Percentiles rank a stretch among this genome's conserved stretches.
Conservation (phyloP, 2,797 vertebrate genomes). For the Phoxinus dragarum region DNA sequence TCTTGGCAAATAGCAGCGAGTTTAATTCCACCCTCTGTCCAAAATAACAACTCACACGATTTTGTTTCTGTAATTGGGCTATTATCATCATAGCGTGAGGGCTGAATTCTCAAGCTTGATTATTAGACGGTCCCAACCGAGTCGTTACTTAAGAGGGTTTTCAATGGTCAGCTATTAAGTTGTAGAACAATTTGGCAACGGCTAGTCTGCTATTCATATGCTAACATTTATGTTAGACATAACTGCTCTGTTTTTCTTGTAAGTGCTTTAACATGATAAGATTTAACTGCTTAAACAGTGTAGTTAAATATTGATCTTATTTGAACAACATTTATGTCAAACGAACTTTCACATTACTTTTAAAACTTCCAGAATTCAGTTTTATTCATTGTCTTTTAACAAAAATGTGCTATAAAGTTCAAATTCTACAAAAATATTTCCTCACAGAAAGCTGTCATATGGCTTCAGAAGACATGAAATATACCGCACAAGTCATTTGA, state of each 20-base stretch:
- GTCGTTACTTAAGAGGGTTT: constrained; percentile 1
- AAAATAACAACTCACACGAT: constrained; percentile 30
- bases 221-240: not conserved
- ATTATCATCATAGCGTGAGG: constrained; percentile 6
- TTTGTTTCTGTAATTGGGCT: constrained; percentile 37
- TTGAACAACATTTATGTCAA: not conserved
- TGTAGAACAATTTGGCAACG: not conserved
- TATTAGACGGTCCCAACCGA: too few species aligned
- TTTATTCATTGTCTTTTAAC: too few species aligned
- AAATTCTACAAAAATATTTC: not conserved
- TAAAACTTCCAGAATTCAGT: too few species aligned
- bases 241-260: not conserved
- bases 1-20: constrained; percentile 32
- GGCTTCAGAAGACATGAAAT: constrained; percentile 16
- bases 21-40: constrained; percentile 22
- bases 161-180: constrained; percentile 23
- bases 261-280: not conserved
- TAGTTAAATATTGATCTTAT: not conserved
- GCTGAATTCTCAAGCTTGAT: not conserved
- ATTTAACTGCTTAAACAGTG: not conserved
- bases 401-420: not conserved
- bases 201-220: not conserved
- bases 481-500: constrained; percentile 2
- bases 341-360: too few species aligned
- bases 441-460: constrained; percentile 14